Evolutionary conservation across 2,113 vertebrate species (phyloP).

Genomic region (Pygoscelis antarcticus): DNA sequence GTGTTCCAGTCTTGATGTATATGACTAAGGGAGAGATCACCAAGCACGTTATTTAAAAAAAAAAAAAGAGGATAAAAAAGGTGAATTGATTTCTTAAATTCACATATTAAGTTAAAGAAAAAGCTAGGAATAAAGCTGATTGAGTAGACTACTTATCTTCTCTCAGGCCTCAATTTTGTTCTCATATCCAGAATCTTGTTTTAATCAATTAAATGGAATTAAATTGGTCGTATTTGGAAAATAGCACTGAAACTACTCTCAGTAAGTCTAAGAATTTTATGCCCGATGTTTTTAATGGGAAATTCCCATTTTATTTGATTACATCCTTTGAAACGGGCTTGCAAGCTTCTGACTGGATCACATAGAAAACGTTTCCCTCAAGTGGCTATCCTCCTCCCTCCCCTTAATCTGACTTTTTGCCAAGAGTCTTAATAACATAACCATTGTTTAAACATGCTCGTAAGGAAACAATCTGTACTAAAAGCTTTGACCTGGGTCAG

Average conservation of each 20-base stretch:
- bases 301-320: background rate
- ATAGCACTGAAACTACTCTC: background rate
- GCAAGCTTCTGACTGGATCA: background rate
- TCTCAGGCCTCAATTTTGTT: background rate
- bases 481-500: conserved; percentile 65
- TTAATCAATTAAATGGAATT: background rate
- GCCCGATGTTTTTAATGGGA: background rate
- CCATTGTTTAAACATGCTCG: conserved; percentile 57
- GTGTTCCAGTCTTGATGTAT: background rate
- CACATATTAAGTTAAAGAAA: background rate
- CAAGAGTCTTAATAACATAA: conserved; percentile 59
- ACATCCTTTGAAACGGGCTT: background rate
- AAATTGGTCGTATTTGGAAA: background rate
- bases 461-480: conserved; percentile 66
- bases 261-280: background rate
- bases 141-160: background rate
- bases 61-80: background rate
- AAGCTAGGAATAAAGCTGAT: background rate
- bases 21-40: background rate
- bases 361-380: background rate
- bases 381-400: background rate
- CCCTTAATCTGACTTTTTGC: conserved; percentile 35
- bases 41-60: background rate
- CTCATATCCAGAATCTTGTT: background rate
- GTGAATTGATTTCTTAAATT: background rate